These are phyloP conservation scores for Rhamnusium bicolor DNA, from an alignment of 2,888 invertebrate species.

Conservation along the genomic window DNA sequence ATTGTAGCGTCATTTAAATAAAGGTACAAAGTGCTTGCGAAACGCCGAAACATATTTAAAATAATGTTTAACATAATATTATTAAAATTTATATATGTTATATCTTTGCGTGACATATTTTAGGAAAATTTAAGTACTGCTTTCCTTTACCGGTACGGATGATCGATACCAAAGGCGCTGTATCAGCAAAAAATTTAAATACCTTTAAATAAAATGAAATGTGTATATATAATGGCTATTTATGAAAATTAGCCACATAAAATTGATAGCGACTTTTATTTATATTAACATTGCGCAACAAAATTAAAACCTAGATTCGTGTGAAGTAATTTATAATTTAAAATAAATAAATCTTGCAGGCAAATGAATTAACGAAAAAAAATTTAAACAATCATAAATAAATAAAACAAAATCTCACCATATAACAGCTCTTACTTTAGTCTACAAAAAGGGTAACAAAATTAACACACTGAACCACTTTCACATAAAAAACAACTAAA, in stretches of 20 bases:
- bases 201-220: too few species aligned
- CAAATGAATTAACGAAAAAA: not conserved
- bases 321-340: too few species aligned
- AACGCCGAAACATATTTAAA: not conserved
- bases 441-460: slow-evolving; percentile 19
- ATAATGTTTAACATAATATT: not conserved
- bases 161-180: not conserved
- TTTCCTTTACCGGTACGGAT: too few species aligned
- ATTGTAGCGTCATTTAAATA: too few species aligned
- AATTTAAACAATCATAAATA: not conserved
- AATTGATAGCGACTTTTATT: too few species aligned
- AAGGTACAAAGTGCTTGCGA: too few species aligned
- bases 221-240: too few species aligned
- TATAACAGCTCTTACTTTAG: slow-evolving; percentile 4
- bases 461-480: slow-evolving; percentile 24
- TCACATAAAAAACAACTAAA: slow-evolving; percentile 20
- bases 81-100: not conserved
- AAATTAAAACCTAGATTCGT: not conserved
- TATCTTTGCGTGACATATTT: not conserved
- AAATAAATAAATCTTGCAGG: not conserved
- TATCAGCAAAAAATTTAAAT: not conserved
- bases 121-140: too few species aligned
- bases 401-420: slow-evolving; percentile 17
- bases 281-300: not conserved
- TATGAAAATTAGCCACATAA: too few species aligned